These are phyloP conservation scores for Drosophila austrosaltans DNA, from an alignment of 2,888 invertebrate species.

Conservation along the genomic window DNA sequence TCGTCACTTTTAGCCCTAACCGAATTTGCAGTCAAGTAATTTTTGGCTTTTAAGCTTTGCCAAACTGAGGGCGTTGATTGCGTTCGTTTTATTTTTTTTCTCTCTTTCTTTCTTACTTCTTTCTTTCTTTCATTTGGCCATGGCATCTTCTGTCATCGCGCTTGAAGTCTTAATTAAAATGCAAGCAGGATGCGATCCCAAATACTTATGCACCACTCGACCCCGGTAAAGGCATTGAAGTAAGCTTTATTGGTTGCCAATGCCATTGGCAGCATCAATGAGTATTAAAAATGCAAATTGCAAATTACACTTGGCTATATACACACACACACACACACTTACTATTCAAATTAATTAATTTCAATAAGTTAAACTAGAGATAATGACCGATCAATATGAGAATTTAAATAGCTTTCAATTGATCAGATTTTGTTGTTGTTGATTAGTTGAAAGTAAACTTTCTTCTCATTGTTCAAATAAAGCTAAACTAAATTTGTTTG, in stretches of 20 bases:
- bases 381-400: background rate
- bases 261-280: constrained; percentile 19
- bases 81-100: background rate
- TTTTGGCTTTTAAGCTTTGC: constrained; percentile 18
- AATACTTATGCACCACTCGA: constrained; percentile 21
- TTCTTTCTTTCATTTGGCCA: background rate
- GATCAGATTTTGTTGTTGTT: background rate
- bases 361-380: background rate
- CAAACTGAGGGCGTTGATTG: constrained; percentile 2
- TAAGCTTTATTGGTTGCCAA: constrained; percentile 32
- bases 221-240: constrained; percentile 1
- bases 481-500: too few species aligned
- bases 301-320: constrained; percentile 21
- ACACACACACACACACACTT: background rate
- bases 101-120: background rate
- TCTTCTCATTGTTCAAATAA: too few species aligned
- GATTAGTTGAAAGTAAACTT: background rate
- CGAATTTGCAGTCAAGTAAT: constrained; percentile 34
- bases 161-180: constrained; percentile 22
- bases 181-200: constrained; percentile 23
- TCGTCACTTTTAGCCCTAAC: constrained; percentile 37
- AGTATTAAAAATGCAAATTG: constrained; percentile 25
- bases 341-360: background rate
- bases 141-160: background rate
- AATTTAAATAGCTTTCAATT: background rate